Evolutionary conservation across 2,113 vertebrate genomes (phyloP), one percentile per base, ranked within the genome.

Genomic region (Probosciger aterrimus): DNA sequence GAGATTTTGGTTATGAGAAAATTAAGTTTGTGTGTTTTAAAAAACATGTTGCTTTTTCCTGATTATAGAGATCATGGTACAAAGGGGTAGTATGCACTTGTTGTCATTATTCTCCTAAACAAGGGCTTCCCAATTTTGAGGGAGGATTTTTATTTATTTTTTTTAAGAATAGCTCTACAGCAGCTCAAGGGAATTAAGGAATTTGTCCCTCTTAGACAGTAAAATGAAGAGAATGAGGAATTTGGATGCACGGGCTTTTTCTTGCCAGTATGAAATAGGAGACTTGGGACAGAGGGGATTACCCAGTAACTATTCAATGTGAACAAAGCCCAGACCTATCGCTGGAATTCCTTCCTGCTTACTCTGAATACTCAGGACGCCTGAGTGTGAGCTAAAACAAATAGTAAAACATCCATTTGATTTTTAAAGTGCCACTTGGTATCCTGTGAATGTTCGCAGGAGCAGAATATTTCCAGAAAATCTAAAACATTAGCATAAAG

Each of bases 191-290:
- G 88, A 94, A 86, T 80, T 33, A 75, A 60, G 50, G 76, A 57
- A 55, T 90, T 75, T 94, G 90, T 84, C 73, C 46, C 79, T 92
- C 55, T 88, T 70, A 86, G 74, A 78, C 78, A 77, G 85, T 37
- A 81, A 83, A 90, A 92, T 39, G 65, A 89, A 84, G 90, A 86
- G 67, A 88, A 76, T 6, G 55, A 83, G 80, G 73, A 80, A 74
- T 90, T 60, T 78, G 92, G 80, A 90, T 75, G 82, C 67, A 37
- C 0, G 0, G n/a, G 75, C 39, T 92, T 73, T 81, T 86, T 67
- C 82, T 53, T 63, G 65, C 59, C 5, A 1, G 43, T 33, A 3
- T 25, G 55, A 86, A 84, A 82, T 2, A 24, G 63, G 67, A 89
- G 89, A 30, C 20, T 50, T 5, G 53, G 92, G 82, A 22, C 25